Evolutionary conservation across 2,113 vertebrate genomes (phyloP).

Genomic region (Garra rufa): DNA sequence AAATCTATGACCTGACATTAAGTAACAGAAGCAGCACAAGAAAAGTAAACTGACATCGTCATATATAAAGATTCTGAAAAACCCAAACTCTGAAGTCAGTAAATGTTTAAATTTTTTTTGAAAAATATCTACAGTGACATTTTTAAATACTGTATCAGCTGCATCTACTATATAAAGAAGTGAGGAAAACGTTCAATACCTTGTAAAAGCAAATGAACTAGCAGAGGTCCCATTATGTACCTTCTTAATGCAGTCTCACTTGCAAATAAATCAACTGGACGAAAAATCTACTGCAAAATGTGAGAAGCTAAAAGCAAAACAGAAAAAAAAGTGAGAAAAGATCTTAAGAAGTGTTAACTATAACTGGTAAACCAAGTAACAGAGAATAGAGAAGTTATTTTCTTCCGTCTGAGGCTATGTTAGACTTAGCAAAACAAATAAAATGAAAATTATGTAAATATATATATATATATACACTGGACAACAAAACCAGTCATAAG

Average conservation of each 20-base stretch:
- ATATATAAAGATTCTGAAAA: background rate
- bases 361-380: background rate
- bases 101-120: background rate
- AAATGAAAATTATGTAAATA: too few relatives aligned
- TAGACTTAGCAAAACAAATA: too few relatives aligned
- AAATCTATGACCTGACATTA: background rate
- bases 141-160: background rate
- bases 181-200: constrained; percentile 14
- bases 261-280: background rate
- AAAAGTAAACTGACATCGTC: background rate
- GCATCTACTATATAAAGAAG: background rate
- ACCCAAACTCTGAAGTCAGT: background rate
- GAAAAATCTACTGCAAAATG: background rate
- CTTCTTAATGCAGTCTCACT: background rate
- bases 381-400: background rate
- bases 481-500: too few relatives aligned
- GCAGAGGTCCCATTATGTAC: background rate
- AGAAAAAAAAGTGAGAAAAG: too few relatives aligned
- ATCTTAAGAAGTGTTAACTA: background rate
- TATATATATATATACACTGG: too few relatives aligned
- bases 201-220: constrained; percentile 31
- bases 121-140: background rate
- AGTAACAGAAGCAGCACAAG: background rate
- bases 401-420: background rate
- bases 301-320: background rate